phyloP scores from a whole-genome alignment of 1,140 invertebrate genomes.

The Teleopsis dalmanni region DNA sequence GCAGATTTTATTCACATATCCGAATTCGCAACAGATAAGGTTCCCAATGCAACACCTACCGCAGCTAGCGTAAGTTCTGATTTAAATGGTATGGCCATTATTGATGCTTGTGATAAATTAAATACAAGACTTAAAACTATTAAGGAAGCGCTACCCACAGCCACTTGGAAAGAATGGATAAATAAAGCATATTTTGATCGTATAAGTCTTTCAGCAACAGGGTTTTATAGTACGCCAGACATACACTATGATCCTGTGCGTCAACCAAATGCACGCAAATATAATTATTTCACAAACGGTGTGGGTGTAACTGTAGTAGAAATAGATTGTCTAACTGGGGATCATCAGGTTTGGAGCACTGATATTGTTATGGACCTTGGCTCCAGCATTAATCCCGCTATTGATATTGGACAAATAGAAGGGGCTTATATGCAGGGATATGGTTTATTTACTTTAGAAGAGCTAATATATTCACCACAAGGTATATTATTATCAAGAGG shows the following conservation, averaged over 20 bases:
- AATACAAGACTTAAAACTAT: conserved; percentile 69
- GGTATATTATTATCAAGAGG: conserved; percentile 77
- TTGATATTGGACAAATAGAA: conserved; percentile 94
- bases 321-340: conserved; percentile 81
- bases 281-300: conserved; percentile 77
- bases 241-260: conserved; percentile 68
- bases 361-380: conserved; percentile 94
- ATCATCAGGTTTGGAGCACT: conserved; percentile 76
- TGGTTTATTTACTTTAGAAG: conserved; percentile 85
- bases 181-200: conserved; percentile 70
- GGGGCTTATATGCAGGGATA: conserved; percentile 91
- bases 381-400: conserved; percentile 87
- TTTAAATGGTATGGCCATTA: conserved; percentile 89
- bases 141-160: conserved; percentile 67
- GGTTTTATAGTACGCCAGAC: conserved; percentile 76
- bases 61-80: conserved; percentile 88
- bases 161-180: conserved; percentile 81
- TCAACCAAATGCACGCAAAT: conserved; percentile 59
- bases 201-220: conserved; percentile 75
- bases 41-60: conserved; percentile 88
- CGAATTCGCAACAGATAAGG: conserved; percentile 87
- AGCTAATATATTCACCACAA: conserved; percentile 74
- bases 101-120: conserved; percentile 75
- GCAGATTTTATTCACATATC: conserved; percentile 73
- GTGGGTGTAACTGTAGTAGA: conserved; percentile 74